Evolutionary conservation across 2,888 invertebrate genomes (phyloP).

Genomic region (Itoplectis maculator): DNA sequence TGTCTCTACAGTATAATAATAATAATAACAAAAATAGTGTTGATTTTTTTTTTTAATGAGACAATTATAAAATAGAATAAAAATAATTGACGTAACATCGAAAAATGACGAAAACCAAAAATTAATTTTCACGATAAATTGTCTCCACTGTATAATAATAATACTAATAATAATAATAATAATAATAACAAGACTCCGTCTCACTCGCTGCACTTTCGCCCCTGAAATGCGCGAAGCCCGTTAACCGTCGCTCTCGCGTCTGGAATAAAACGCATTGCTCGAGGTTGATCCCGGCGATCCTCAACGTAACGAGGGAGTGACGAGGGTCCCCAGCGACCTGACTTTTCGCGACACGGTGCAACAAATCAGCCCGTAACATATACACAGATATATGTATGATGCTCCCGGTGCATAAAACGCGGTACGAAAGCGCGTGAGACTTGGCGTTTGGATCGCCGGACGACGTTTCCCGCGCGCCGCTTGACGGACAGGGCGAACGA

Average conservation of each 20-base stretch:
- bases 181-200: neutral
- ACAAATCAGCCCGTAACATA: slow-evolving; percentile 53
- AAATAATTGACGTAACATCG: neutral
- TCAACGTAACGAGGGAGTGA: slow-evolving; percentile 44
- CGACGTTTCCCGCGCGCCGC: neutral
- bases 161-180: neutral
- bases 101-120: neutral
- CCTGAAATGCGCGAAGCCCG: neutral
- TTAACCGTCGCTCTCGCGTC: slow-evolving; percentile 1
- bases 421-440: neutral
- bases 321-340: slow-evolving; percentile 43
- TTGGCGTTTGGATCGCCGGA: neutral
- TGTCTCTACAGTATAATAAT: neutral
- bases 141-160: neutral
- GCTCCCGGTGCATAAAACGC: neutral
- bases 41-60: too few relatives aligned
- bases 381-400: slow-evolving; percentile 20
- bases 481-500: slow-evolving; percentile 11
- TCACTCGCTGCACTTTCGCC: neutral
- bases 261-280: neutral
- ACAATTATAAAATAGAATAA: neutral
- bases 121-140: neutral
- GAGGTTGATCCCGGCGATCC: slow-evolving; percentile 36
- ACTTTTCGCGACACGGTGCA: slow-evolving; percentile 51
- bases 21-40: too few relatives aligned